Evolutionary conservation across 2,888 invertebrate genomes (phyloP), one percentile per base, ranked within the genome.

Genomic region (Phasia obesa): DNA sequence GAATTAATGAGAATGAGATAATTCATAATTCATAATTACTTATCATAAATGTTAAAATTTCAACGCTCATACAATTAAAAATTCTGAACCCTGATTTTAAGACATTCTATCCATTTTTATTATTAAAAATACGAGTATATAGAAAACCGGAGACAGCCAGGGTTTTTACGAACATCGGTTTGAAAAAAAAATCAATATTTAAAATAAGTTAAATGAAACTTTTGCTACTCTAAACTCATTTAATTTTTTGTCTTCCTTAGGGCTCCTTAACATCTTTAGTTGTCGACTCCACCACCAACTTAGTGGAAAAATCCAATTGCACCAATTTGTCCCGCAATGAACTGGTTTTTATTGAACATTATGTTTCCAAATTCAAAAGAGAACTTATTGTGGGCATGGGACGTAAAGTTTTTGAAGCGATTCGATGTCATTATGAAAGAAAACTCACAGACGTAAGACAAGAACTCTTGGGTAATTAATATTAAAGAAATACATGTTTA

Each of bases 331-430:
- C 83, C 5, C 88, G 88, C 35, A 86, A 86, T 19, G 88, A 88
- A 64, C 84, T 88, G n/a, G 88, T 91, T 3, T 91, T 89, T 38
- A 87, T 91, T 3, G 91, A 91, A 47, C 90, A 91, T 73, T 87
- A 88, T 53, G 84, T 90, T 59, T 88, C 90, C 6, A 90, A 89
- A 85, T 91, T 91, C 42, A 91, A 90, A 79, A 87, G 89, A 4
- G 87, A 88, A 11, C 67, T 91, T 21, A 85, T 90, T 17, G 88
- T 90, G 0, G 91, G 90, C 2, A 84, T 91, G 38, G 89, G 88
- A 21, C 87, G 87, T 38, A 86, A 87, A 55, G 91, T 91, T 1
- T 88, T 91, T 76, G 86, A 87, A 2, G 90, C 91, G 27, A 89
- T 91, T 47, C 87, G 89, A 60, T 89, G 89, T 42, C 88, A 89